Evolutionary conservation across 2,888 invertebrate species (phyloP).

Genomic region (Drosophila percnosoma): DNA sequence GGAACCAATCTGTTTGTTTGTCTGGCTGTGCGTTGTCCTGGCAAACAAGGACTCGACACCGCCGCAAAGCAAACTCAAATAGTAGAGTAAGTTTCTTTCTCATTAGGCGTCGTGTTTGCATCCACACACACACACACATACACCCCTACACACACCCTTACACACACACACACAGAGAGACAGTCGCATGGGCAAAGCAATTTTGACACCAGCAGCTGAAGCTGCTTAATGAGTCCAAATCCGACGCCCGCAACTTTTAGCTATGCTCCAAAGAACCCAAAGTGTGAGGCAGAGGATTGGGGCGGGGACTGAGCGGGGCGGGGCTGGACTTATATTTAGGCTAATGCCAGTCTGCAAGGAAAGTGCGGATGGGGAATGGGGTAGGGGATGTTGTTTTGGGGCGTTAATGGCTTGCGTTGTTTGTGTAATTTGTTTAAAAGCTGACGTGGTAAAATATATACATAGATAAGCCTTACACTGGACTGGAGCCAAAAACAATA

Average conservation of each 20-base stretch:
- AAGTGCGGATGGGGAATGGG: slow-evolving; percentile 10
- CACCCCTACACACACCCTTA: slow-evolving; percentile 36
- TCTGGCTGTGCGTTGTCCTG: slow-evolving; percentile 5
- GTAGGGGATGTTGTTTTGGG: slow-evolving; percentile 9
- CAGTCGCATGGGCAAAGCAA: slow-evolving; percentile 37
- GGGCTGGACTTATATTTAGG: slow-evolving; percentile 24
- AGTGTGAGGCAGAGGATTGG: background rate
- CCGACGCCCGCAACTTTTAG: slow-evolving; percentile 67
- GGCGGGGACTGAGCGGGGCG: background rate
- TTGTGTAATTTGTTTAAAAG: slow-evolving; percentile 73
- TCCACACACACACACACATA: slow-evolving; percentile 41
- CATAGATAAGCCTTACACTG: slow-evolving; percentile 43
- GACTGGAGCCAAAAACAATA: slow-evolving; percentile 32
- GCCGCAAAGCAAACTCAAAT: slow-evolving; percentile 63
- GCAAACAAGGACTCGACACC: slow-evolving; percentile 39
- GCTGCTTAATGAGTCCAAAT: slow-evolving; percentile 75
- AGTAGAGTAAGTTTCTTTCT: slow-evolving; percentile 75
- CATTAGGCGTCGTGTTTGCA: slow-evolving; percentile 74
- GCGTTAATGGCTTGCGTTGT: slow-evolving; percentile 41
- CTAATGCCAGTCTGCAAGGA: slow-evolving; percentile 46
- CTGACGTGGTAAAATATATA: slow-evolving; percentile 52
- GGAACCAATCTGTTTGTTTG: slow-evolving; percentile 28
- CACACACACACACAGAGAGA: slow-evolving; percentile 19
- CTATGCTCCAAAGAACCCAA: slow-evolving; percentile 25
- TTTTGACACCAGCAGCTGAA: slow-evolving; percentile 72